A percentile compares a stretch with the other conserved stretches of the same genome.
Conservation (phyloP, 2,888 invertebrate genomes). For the Caenorhabditis japonica region DNA sequence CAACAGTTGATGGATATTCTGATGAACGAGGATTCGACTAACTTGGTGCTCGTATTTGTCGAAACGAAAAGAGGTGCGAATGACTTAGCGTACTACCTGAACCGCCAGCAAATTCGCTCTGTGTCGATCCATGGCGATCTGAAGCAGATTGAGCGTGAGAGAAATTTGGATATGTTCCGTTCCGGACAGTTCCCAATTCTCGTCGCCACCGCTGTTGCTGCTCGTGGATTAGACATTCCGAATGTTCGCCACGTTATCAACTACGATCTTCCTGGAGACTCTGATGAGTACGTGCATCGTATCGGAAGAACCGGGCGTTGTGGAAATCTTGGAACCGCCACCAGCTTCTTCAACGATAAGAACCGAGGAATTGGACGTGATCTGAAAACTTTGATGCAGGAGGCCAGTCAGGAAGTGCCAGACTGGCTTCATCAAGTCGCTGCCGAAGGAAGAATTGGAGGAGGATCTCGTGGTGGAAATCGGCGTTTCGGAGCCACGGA, state of each 20-base stretch:
- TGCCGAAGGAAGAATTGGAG: conserved; percentile 49
- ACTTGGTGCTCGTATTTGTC: conserved; percentile 94
- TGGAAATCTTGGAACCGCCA: conserved; percentile 65
- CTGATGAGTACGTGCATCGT: conserved; percentile 68
- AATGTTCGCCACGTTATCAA: conserved; percentile 66
- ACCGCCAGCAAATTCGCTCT: conserved; percentile 80
- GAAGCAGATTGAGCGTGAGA: conserved; percentile 86
- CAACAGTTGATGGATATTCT: conserved; percentile 94
- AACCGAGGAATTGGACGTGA: conserved; percentile 63
- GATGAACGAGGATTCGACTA: conserved; percentile 79
- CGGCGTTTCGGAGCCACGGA: conserved; percentile 49
- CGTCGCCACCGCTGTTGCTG: conserved; percentile 69
- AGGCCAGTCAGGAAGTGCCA: conserved; percentile 63
- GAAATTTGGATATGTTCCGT: conserved; percentile 61
- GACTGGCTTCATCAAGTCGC: conserved; percentile 63
- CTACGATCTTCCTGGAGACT: conserved; percentile 64
- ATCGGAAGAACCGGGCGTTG: conserved; percentile 68
- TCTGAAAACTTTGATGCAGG: conserved; percentile 52
- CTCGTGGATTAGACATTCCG: conserved; percentile 67
- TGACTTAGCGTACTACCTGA: conserved; percentile 87
- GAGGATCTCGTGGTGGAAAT: conserved; percentile 25
- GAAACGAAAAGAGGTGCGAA: conserved; percentile 99
- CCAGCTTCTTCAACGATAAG: conserved; percentile 68
- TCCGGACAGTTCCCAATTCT: conserved; percentile 81
- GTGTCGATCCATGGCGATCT: conserved; percentile 99